phyloP scores from a whole-genome alignment of 1,140 invertebrate genomes.

The Carposina sasakii region DNA sequence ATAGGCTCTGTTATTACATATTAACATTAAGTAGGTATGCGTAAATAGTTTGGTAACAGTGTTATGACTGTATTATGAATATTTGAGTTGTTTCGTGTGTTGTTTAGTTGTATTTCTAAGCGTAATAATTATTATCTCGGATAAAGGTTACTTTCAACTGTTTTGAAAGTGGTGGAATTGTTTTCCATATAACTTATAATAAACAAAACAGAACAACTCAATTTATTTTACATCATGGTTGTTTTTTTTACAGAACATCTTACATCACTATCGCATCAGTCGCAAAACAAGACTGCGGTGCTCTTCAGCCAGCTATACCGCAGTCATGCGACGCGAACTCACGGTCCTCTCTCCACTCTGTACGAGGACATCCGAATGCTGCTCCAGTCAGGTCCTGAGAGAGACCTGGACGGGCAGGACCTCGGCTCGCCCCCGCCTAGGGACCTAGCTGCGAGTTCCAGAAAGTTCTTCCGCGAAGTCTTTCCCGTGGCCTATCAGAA shows the following conservation, averaged over 20 bases:
- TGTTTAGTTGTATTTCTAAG: too few relatives aligned
- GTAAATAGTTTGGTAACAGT: too few relatives aligned
- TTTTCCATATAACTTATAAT: too few relatives aligned
- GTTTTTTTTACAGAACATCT: constrained; percentile 80
- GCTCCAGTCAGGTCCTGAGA: constrained; percentile 37
- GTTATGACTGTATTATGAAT: too few relatives aligned
- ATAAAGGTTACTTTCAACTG: too few relatives aligned
- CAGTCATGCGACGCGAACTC: constrained; percentile 77
- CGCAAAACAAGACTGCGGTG: constrained; percentile 84
- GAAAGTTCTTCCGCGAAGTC: constrained; percentile 85
- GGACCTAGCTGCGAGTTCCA: constrained; percentile 73
- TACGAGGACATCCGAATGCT: constrained; percentile 81
- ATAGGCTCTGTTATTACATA: constrained; percentile 24
- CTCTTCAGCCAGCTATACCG: constrained; percentile 85
- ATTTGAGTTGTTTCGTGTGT: too few relatives aligned
- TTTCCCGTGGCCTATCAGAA: constrained; percentile 89
- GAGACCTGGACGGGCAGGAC: constrained; percentile 27
- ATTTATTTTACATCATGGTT: constrained; percentile 4
- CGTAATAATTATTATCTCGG: too few relatives aligned
- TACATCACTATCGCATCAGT: constrained; percentile 78
- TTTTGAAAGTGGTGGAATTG: too few relatives aligned
- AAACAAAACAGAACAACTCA: too few relatives aligned
- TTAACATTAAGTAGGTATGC: too few relatives aligned
- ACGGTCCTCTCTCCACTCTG: constrained; percentile 76
- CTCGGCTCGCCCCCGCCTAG: constrained; percentile 35